phyloP scores from a whole-genome alignment of 2,888 invertebrate genomes.

The Allacma fusca region DNA sequence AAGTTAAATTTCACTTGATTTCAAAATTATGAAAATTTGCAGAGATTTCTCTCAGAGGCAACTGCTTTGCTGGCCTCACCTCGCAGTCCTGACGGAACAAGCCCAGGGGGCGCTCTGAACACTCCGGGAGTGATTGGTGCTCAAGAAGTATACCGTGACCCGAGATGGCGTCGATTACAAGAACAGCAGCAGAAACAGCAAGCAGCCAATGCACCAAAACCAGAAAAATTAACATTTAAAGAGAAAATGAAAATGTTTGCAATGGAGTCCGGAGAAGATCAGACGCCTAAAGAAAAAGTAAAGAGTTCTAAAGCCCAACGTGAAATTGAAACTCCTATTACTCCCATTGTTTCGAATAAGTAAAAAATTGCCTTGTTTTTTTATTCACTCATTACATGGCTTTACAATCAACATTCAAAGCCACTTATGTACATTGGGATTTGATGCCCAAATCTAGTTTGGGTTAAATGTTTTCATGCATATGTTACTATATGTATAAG shows the following conservation, averaged over 20 bases:
- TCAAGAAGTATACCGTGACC: slow-evolving; percentile 79
- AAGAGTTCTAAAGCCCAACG: slow-evolving; percentile 95
- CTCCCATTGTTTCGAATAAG: too few relatives aligned
- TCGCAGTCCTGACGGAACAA: slow-evolving; percentile 70
- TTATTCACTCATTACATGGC: too few relatives aligned
- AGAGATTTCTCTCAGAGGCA: slow-evolving; percentile 78
- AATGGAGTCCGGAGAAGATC: slow-evolving; percentile 90
- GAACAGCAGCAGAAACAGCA: slow-evolving; percentile 76
- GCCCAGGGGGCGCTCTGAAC: slow-evolving; percentile 68
- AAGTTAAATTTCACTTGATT: too few relatives aligned
- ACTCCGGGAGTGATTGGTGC: slow-evolving; percentile 97
- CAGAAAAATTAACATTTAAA: slow-evolving; percentile 94
- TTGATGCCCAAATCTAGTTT: too few relatives aligned
- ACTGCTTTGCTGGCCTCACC: slow-evolving; percentile 70
- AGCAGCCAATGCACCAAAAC: slow-evolving; percentile 72
- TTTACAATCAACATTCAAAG: too few relatives aligned
- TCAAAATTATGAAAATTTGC: slow-evolving; percentile 61
- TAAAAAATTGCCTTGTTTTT: too few relatives aligned
- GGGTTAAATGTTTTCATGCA: too few relatives aligned
- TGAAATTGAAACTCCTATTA: slow-evolving; percentile 79
- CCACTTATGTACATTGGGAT: too few relatives aligned
- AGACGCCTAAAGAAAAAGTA: slow-evolving; percentile 92
- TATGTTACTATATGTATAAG: too few relatives aligned
- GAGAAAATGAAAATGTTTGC: slow-evolving; percentile 99
- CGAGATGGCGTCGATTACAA: slow-evolving; percentile 84